A percentile compares a stretch with the other conserved stretches of the same genome.
These are phyloP conservation scores for Leptocoma aspasia DNA, from an alignment of 2,113 vertebrate species.

Conservation along the genomic window DNA sequence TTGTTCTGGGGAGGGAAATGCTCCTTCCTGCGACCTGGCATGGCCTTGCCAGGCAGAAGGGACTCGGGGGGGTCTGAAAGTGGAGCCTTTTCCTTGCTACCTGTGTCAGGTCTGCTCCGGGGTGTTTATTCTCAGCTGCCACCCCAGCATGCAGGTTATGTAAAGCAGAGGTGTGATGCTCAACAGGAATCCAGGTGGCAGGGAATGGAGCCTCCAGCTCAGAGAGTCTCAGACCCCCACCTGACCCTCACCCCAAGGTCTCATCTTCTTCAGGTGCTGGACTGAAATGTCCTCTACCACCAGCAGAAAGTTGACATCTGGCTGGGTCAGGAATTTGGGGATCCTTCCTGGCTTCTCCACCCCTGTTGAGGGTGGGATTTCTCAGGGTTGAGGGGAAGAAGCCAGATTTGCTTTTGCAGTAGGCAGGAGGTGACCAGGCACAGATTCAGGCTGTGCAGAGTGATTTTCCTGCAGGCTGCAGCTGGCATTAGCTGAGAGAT, in stretches of 20 bases:
- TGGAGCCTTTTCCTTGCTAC: fast-evolving
- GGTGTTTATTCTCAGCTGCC: background rate
- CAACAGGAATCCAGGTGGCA: background rate
- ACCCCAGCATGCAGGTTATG: background rate
- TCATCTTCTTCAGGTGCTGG: background rate
- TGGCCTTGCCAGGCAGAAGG: fast-evolving
- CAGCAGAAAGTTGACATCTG: background rate
- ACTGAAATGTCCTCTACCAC: background rate
- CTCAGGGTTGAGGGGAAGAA: background rate
- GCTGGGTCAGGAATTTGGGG: background rate
- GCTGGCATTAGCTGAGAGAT: background rate
- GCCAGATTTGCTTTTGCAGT: background rate
- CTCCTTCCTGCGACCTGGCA: background rate
- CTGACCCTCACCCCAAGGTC: background rate
- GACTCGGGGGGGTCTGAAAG: fast-evolving
- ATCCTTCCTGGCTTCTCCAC: background rate
- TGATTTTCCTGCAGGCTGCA: background rate
- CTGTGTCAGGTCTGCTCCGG: background rate
- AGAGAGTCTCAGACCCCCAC: fast-evolving
- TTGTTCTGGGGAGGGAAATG: background rate
- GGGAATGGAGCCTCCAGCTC: background rate
- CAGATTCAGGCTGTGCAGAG: background rate
- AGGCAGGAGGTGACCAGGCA: background rate
- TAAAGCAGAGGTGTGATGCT: background rate
- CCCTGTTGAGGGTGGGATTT: fast-evolving